Evolutionary conservation across 37 sponge, comb jelly and placozoan genomes (phyloP).

Genomic region (Amphimedon queenslandica): DNA sequence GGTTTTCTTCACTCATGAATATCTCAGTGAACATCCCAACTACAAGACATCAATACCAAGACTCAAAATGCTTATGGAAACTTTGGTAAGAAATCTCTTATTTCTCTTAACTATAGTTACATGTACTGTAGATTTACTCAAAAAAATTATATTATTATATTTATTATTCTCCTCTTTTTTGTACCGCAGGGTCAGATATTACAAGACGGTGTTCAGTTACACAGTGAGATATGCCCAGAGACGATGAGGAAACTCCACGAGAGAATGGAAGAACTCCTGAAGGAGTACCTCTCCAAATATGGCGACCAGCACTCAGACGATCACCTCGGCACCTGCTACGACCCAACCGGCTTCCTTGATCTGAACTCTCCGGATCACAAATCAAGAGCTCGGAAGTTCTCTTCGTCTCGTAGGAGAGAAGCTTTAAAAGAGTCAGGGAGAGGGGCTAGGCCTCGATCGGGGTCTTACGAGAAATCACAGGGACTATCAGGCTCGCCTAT

Average conservation of each 20-base stretch:
- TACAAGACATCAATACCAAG: constrained; percentile 17
- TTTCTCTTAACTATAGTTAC: too few species aligned
- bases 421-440: neutral
- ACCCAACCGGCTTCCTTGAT: constrained; percentile 7
- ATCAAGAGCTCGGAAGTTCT: neutral
- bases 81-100: constrained; percentile 37
- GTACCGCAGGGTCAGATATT: constrained; percentile 44
- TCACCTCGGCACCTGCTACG: too few species aligned
- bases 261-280: constrained; percentile 60
- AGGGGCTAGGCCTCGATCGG: neutral
- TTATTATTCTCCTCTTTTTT: neutral
- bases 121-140: too few species aligned
- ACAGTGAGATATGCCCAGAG: constrained; percentile 50
- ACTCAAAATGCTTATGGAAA: constrained; percentile 54
- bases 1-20: constrained; percentile 76
- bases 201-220: constrained; percentile 59
- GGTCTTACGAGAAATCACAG: neutral
- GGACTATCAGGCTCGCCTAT: neutral
- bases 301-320: neutral
- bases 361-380: neutral
- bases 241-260: constrained; percentile 62
- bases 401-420: constrained; percentile 22
- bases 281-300: constrained; percentile 37
- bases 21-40: constrained; percentile 29
- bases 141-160: neutral